Evolutionary conservation across 2,113 vertebrate genomes (phyloP), one percentile per base, ranked within the genome.

Genomic region (Lophotis ruficrista): DNA sequence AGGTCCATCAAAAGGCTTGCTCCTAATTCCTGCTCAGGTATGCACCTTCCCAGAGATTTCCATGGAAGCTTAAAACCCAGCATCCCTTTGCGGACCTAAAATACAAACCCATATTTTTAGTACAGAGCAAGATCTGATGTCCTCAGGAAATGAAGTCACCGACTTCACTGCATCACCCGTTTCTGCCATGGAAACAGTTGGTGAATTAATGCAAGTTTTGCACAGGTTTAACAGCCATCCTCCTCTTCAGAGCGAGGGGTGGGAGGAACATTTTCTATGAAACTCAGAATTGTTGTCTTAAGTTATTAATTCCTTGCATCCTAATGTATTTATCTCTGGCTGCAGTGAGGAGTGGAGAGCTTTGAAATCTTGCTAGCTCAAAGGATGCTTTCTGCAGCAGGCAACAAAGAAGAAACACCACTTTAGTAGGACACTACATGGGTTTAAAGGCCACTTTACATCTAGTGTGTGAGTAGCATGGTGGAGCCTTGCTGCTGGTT

Each of bases 151-250:
- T 96, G 95, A 95, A 96, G 96, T 96, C 95, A 95, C 73, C 65
- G 70, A 95, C 83, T 96, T 89, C 57, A 72, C 94, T 89, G 95
- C 77, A 89, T 95, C 95, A 95, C 87, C 89, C 75, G 54, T 84
- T 95, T 92, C 94, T 96, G 94, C 94, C 95, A 96, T 95, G 96
- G 96, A 96, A 96, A 96, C 96, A 96, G 95, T 95, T 93, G 94
- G 87, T 95, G 92, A 94, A 96, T 96, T 95, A 96, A 96, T 94
- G 95, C 94, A 95, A 96, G 96, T 96, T 96, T 94, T 95, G 87
- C 87, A 84, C 91, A 94, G 94, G 91, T 93, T 96, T 95, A 96
- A 89, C 94, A 91, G 77, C 92, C 93, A 17, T 94, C 96, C 87
- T 96, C 89, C 96, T 96, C 93, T 95, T 96, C 83, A 87, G 89